Percentiles rank a stretch among this genome's conserved stretches.
Conservation (phyloP, 1,140 invertebrate species). For the Eupeodes corollae region DNA sequence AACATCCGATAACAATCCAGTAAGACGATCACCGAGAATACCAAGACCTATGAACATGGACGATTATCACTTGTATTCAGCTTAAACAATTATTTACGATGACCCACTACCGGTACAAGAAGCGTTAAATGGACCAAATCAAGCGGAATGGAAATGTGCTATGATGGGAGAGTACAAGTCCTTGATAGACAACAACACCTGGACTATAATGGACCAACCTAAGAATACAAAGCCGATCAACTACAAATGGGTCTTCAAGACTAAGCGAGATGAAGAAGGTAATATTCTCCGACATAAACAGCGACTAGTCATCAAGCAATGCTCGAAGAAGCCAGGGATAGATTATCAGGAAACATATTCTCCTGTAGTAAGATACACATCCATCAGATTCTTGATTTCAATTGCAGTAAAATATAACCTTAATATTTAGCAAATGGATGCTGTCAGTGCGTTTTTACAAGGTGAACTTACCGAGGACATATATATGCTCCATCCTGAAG, state of each 20-base stretch:
- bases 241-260: conserved; percentile 11
- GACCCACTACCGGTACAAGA: no score
- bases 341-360: conserved; percentile 32
- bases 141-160: background rate
- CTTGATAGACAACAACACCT: no score
- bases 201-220: conserved; percentile 3
- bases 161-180: no score
- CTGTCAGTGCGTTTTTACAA: conserved; percentile 30
- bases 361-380: conserved; percentile 19
- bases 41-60: no score
- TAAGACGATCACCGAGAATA: no score
- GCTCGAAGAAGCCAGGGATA: conserved; percentile 20
- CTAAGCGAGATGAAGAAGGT: conserved; percentile 9
- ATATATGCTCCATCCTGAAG: background rate
- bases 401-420: conserved; percentile 17
- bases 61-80: no score
- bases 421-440: conserved; percentile 24
- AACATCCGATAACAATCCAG: no score
- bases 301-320: conserved; percentile 35
- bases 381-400: conserved; percentile 15
- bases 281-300: conserved; percentile 24
- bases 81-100: no score
- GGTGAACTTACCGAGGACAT: conserved; percentile 23
- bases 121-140: no score
- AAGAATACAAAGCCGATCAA: conserved; percentile 3